Evolutionary conservation across 2,888 invertebrate species (phyloP).

Genomic region (Lithophane ornitopus): DNA sequence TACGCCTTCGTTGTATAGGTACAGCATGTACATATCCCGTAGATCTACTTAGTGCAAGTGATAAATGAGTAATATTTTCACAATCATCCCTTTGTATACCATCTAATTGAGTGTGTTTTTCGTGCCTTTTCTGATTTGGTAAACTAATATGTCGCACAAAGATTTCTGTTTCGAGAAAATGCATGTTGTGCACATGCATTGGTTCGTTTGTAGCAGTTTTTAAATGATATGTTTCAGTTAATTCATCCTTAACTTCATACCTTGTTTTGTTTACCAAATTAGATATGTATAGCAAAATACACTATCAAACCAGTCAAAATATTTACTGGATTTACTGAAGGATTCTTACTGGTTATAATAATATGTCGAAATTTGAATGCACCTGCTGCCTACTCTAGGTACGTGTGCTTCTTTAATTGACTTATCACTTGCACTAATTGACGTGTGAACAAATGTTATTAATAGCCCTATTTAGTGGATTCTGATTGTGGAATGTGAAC

Average conservation of each 20-base stretch:
- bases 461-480: constrained; percentile 29
- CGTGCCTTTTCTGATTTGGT: background rate
- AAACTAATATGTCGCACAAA: background rate
- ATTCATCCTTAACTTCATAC: background rate
- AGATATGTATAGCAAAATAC: background rate
- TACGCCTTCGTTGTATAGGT: constrained; percentile 47
- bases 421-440: constrained; percentile 39
- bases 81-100: too few relatives aligned
- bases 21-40: constrained; percentile 39
- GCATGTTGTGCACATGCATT: background rate
- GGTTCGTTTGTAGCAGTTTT: background rate
- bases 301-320: background rate
- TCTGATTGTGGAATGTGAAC: constrained; percentile 38
- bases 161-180: background rate
- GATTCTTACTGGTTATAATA: background rate
- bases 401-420: constrained; percentile 33
- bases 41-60: constrained; percentile 23
- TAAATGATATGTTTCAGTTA: background rate
- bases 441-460: constrained; percentile 34
- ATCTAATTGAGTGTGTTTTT: background rate
- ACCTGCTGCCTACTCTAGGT: background rate
- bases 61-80: background rate
- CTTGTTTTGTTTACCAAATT: constrained; percentile 7
- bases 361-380: constrained; percentile 20
- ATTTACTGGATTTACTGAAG: background rate